Conservation (phyloP, 2,888 invertebrate genomes). For the Cephus sareptanus region DNA sequence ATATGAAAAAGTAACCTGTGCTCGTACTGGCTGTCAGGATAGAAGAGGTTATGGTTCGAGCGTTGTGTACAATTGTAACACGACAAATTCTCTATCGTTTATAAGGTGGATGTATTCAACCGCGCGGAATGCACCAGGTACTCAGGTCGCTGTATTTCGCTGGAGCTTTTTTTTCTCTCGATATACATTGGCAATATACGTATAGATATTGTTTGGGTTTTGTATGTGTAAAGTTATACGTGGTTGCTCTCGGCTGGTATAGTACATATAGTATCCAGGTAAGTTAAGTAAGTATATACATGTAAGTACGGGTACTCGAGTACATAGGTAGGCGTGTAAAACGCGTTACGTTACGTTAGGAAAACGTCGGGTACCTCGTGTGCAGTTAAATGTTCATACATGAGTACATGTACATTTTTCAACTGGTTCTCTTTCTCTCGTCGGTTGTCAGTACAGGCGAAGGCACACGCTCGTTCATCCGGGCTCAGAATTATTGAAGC, state of each 20-base stretch:
- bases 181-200: background rate
- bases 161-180: background rate
- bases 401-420: background rate
- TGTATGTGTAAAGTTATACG: background rate
- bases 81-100: background rate
- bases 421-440: background rate
- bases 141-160: background rate
- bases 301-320: background rate
- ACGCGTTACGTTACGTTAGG: background rate
- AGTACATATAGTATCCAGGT: background rate
- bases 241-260: background rate
- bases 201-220: background rate
- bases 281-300: background rate
- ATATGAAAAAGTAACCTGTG: background rate
- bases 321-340: background rate
- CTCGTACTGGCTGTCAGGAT: background rate
- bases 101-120: background rate
- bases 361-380: background rate
- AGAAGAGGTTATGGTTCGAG: background rate
- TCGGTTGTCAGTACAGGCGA: background rate
- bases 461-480: slow-evolving; percentile 1
- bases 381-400: background rate
- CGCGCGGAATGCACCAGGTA: background rate
- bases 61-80: background rate
- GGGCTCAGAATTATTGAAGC: slow-evolving; percentile 36